Evolutionary conservation across 2,888 invertebrate genomes (phyloP).

Genomic region (Caenorhabditis sp.): DNA sequence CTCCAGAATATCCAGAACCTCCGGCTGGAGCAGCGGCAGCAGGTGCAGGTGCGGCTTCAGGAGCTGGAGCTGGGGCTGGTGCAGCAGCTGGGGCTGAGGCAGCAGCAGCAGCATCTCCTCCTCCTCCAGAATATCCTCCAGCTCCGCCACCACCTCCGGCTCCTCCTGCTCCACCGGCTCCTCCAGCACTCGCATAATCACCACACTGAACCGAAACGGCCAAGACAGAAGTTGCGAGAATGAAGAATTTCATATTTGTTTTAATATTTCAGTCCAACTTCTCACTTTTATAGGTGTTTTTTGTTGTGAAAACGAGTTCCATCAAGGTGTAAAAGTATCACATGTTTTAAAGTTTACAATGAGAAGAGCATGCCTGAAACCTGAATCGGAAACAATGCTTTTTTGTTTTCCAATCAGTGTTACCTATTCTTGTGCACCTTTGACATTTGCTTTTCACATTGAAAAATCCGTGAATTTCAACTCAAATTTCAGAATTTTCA

Average conservation of each 20-base stretch:
- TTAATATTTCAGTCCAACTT: background rate
- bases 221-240: background rate
- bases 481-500: too few relatives aligned
- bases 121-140: background rate
- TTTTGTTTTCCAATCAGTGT: too few relatives aligned
- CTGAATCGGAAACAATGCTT: too few relatives aligned
- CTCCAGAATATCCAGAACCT: too few relatives aligned
- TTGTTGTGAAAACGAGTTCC: background rate
- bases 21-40: constrained; percentile 10
- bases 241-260: background rate
- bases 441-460: too few relatives aligned
- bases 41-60: background rate
- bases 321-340: background rate
- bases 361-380: too few relatives aligned
- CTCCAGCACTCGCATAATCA: background rate
- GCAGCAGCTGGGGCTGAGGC: background rate
- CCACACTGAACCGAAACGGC: background rate
- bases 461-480: too few relatives aligned
- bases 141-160: background rate
- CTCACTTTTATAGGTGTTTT: background rate
- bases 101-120: background rate
- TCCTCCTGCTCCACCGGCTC: background rate
- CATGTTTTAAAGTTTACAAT: too few relatives aligned
- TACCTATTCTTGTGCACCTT: too few relatives aligned
- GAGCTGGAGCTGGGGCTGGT: background rate